Conservation (phyloP, 2,888 invertebrate genomes). For the Aphidoletes aphidimyza region DNA sequence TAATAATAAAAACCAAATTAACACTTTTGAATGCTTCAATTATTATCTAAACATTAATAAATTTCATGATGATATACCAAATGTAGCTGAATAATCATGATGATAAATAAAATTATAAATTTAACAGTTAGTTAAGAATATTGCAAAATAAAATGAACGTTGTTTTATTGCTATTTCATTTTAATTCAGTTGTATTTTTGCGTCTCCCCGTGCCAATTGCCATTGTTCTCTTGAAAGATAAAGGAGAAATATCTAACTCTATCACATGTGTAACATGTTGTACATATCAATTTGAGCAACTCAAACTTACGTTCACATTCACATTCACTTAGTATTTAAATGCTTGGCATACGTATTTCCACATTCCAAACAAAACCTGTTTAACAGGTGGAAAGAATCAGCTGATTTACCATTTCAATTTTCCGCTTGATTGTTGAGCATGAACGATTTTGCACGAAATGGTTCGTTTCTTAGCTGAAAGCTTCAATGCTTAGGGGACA, state of each 20-base stretch:
- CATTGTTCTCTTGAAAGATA: too few species aligned
- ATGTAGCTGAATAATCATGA: constrained; percentile 16
- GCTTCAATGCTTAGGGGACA: too few species aligned
- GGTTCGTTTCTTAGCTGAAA: neutral
- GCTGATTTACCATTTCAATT: neutral
- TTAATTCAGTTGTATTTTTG: too few species aligned
- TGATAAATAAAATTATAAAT: constrained; percentile 1
- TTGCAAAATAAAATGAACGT: neutral
- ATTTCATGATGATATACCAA: constrained; percentile 18
- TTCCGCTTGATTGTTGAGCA: too few species aligned
- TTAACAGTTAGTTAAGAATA: constrained; percentile 45
- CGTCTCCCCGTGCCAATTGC: too few species aligned
- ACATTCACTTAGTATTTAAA: too few species aligned
- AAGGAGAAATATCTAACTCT: too few species aligned
- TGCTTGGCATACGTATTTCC: too few species aligned
- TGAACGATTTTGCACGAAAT: neutral
- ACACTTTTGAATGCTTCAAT: constrained; percentile 21
- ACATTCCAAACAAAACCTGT: too few species aligned
- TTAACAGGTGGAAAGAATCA: constrained; percentile 4
- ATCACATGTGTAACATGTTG: too few species aligned
- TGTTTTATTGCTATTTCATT: neutral
- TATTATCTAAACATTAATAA: constrained; percentile 7
- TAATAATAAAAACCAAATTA: neutral
- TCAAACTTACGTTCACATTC: too few species aligned
- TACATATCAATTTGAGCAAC: too few species aligned